Evolutionary conservation across 2,113 vertebrate species (phyloP).

Genomic region (Hydropotes inermis): DNA sequence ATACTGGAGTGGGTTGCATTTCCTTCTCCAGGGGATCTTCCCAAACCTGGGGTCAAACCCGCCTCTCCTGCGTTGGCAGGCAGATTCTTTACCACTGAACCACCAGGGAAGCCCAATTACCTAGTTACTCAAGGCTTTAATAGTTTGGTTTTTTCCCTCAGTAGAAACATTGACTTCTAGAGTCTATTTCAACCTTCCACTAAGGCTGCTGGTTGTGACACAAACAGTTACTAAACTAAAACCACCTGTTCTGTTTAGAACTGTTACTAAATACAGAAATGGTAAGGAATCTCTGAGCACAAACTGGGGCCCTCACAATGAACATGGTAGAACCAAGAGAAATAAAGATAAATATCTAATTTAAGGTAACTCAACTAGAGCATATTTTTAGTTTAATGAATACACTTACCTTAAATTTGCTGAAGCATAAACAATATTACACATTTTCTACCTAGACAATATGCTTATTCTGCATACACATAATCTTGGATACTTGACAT

Average conservation of each 20-base stretch:
- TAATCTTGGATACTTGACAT: constrained; percentile 47
- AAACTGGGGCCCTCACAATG: neutral
- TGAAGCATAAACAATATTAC: neutral
- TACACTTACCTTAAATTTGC: neutral
- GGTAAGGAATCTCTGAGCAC: too few relatives aligned
- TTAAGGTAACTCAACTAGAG: neutral
- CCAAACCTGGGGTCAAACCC: neutral
- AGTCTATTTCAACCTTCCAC: neutral
- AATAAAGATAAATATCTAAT: neutral
- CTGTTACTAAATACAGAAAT: neutral
- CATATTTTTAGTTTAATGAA: neutral
- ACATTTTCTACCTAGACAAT: neutral
- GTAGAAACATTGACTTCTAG: neutral
- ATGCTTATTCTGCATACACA: neutral
- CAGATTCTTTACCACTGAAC: neutral
- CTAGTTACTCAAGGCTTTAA: neutral
- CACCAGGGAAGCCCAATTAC: neutral
- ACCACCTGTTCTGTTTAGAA: neutral
- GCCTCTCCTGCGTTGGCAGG: neutral
- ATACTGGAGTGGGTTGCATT: neutral
- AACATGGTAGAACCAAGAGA: neutral
- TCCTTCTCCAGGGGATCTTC: neutral
- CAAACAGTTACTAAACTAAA: neutral
- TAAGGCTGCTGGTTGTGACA: neutral
- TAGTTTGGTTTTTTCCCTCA: neutral